A percentile compares a stretch with the other conserved stretches of the same genome.
phyloP scores from a whole-genome alignment of 2,888 invertebrate genomes.

The Netelia virgata region DNA sequence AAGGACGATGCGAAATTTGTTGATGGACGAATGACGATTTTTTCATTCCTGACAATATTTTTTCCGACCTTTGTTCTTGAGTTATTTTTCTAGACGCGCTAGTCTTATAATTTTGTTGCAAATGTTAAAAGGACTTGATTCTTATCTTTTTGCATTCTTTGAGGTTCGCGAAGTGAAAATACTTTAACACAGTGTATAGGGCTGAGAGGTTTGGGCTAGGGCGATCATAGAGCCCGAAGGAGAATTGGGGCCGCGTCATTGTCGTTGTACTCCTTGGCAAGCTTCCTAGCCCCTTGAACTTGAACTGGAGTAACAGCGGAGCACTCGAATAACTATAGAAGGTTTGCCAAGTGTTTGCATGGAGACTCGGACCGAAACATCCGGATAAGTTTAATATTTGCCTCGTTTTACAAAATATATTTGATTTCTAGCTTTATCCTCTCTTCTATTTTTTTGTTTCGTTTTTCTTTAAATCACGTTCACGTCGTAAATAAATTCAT shows the following conservation, averaged over 20 bases:
- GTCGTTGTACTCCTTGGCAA: slow-evolving; percentile 55
- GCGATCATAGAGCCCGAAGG: slow-evolving; percentile 24
- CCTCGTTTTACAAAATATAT: neutral
- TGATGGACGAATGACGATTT: no score
- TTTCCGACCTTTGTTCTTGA: neutral
- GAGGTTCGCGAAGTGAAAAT: neutral
- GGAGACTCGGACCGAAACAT: neutral
- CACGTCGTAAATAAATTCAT: no score
- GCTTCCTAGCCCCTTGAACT: slow-evolving; percentile 61
- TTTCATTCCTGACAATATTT: neutral
- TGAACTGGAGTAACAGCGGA: slow-evolving; percentile 47
- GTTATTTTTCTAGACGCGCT: neutral
- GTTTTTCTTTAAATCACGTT: neutral
- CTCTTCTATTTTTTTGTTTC: neutral
- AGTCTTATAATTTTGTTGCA: neutral
- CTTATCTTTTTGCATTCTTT: neutral
- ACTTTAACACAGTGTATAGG: slow-evolving; percentile 1
- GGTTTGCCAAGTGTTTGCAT: slow-evolving; percentile 3
- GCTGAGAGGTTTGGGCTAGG: slow-evolving; percentile 37
- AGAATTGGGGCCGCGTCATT: slow-evolving; percentile 39
- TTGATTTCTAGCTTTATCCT: neutral
- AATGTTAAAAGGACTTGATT: neutral
- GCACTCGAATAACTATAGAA: neutral
- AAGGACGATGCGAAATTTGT: no score
- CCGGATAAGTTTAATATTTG: neutral